Evolutionary conservation across 2,113 vertebrate species (phyloP).

Genomic region (Rynchops niger): DNA sequence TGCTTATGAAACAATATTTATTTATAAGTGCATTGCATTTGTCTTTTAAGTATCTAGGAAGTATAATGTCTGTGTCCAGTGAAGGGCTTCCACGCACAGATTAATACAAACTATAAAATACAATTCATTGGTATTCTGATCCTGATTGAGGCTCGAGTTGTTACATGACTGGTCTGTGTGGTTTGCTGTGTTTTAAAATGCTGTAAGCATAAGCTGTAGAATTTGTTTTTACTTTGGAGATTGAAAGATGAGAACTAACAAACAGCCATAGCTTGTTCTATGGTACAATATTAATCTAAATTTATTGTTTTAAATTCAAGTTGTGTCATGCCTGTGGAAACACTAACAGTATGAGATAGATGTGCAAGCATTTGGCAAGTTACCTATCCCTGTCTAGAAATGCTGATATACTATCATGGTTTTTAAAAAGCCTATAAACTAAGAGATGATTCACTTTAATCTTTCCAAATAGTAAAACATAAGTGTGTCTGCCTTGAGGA

Average conservation of each 20-base stretch:
- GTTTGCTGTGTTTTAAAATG: not conserved
- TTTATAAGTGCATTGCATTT: constrained; percentile 35
- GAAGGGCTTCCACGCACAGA: not conserved
- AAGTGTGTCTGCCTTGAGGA: not conserved
- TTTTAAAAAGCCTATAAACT: not conserved
- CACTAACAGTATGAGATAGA: not conserved
- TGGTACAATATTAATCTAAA: not conserved
- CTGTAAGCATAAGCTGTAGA: not conserved
- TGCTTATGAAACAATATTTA: constrained; percentile 64
- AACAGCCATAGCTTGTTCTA: not conserved
- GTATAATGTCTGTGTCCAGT: not conserved
- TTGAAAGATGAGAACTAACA: not conserved
- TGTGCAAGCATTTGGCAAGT: not conserved
- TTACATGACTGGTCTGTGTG: not conserved
- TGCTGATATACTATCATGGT: not conserved
- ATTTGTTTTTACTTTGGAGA: not conserved
- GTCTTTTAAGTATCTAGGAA: constrained; percentile 15
- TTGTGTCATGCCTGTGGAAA: not conserved
- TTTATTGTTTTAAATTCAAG: not conserved
- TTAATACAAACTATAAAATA: not conserved
- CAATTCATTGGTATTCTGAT: not conserved
- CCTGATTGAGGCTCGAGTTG: not conserved
- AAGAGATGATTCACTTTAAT: not conserved
- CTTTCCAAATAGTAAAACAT: not conserved
- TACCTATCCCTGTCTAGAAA: not conserved